These are phyloP conservation scores for Drosophila tani DNA, from an alignment of 1,140 invertebrate species.

Conservation along the genomic window DNA sequence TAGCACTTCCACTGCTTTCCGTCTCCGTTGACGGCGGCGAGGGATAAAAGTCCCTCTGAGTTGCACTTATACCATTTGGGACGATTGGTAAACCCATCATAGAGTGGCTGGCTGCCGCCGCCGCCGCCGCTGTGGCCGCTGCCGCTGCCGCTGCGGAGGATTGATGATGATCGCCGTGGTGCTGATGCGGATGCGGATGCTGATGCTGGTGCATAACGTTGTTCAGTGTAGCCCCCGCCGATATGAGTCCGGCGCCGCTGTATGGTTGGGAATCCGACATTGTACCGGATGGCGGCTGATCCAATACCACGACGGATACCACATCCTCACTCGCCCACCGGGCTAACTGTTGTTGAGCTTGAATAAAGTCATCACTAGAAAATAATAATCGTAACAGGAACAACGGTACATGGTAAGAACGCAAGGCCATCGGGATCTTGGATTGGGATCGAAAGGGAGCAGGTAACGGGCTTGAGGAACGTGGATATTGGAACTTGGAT, in stretches of 20 bases:
- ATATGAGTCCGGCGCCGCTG: constrained; percentile 82
- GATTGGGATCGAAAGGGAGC: constrained; percentile 9
- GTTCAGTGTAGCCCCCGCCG: constrained; percentile 80
- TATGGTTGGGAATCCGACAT: constrained; percentile 84
- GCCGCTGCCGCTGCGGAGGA: constrained; percentile 73
- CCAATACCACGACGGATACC: constrained; percentile 88
- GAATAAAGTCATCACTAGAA: constrained; percentile 97
- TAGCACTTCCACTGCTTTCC: constrained; percentile 85
- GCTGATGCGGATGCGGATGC: constrained; percentile 77
- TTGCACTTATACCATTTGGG: constrained; percentile 85
- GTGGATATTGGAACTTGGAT: no score
- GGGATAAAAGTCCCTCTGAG: constrained; percentile 85
- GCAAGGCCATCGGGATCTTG: constrained; percentile 55
- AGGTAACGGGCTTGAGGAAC: no score
- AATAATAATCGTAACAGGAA: constrained; percentile 89
- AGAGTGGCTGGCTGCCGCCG: constrained; percentile 71
- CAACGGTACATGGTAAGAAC: constrained; percentile 84
- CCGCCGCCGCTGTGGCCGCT: constrained; percentile 31
- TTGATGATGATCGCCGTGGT: constrained; percentile 85
- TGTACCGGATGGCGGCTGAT: constrained; percentile 82
- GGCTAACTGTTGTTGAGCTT: constrained; percentile 96
- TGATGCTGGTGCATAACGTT: constrained; percentile 74
- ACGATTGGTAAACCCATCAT: constrained; percentile 81
- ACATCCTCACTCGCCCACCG: constrained; percentile 95
- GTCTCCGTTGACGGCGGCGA: constrained; percentile 85